These are phyloP conservation scores for Xenopus borealis DNA, from an alignment of 2,113 vertebrate species.

Conservation along the genomic window DNA sequence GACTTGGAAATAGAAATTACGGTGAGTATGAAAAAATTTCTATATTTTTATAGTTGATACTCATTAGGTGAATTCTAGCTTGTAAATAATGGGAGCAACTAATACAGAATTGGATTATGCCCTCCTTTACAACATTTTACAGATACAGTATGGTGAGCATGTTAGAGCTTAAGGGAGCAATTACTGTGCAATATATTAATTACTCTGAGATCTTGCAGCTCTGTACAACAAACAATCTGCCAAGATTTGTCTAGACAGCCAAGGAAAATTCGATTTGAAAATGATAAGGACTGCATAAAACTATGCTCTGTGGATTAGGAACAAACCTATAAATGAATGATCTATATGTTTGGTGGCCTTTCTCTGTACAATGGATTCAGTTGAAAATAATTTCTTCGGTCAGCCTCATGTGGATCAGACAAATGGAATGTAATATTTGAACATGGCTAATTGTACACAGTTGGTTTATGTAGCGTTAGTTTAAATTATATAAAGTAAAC, in stretches of 20 bases:
- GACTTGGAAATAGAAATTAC: too few species aligned
- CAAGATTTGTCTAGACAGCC: slow-evolving; percentile 26
- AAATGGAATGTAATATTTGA: slow-evolving; percentile 42
- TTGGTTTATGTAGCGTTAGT: slow-evolving; percentile 37
- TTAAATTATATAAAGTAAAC: slow-evolving; percentile 41
- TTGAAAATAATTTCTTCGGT: slow-evolving; percentile 13
- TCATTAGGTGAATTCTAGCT: too few species aligned
- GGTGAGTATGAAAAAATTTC: too few species aligned
- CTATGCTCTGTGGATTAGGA: slow-evolving; percentile 16
- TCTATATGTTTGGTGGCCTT: slow-evolving; percentile 27
- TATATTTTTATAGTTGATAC: too few species aligned
- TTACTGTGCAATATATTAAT: slow-evolving; percentile 37
- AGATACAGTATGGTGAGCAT: too few species aligned
- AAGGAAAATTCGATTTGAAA: slow-evolving; percentile 39
- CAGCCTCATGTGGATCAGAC: slow-evolving; percentile 9
- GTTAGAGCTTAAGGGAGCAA: slow-evolving; percentile 10
- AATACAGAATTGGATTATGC: too few species aligned
- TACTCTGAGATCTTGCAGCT: slow-evolving; percentile 27
- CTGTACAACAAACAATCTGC: slow-evolving; percentile 28
- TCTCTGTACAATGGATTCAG: slow-evolving; percentile 6
- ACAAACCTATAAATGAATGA: slow-evolving; percentile 29
- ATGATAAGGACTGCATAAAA: slow-evolving; percentile 28
- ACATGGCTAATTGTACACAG: slow-evolving; percentile 39
- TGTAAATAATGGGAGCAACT: too few species aligned
- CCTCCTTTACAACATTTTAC: too few species aligned